phyloP scores from a whole-genome alignment of 2,888 invertebrate species.

The Diadromus collaris region DNA sequence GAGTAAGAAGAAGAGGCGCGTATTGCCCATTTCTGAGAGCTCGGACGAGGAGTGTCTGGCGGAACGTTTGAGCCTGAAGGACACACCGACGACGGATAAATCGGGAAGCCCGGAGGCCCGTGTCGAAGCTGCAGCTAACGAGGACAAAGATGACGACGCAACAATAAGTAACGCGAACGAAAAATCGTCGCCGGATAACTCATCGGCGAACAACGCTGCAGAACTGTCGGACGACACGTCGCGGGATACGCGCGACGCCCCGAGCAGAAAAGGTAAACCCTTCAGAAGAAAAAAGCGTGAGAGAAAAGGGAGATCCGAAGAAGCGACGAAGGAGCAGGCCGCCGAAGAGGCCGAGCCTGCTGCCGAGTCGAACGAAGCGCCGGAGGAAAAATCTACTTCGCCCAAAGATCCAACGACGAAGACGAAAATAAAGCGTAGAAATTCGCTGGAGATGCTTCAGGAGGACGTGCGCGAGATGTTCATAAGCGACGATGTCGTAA shows the following conservation, averaged over 20 bases:
- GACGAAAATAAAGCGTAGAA: slow-evolving; percentile 74
- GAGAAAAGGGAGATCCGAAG: slow-evolving; percentile 31
- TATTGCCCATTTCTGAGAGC: slow-evolving; percentile 72
- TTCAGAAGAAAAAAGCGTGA: slow-evolving; percentile 51
- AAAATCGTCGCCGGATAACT: slow-evolving; percentile 39
- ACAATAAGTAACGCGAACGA: slow-evolving; percentile 51
- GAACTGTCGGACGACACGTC: slow-evolving; percentile 39
- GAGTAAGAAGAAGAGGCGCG: slow-evolving; percentile 66
- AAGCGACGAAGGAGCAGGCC: slow-evolving; percentile 7
- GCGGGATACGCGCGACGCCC: slow-evolving; percentile 61
- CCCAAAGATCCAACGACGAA: slow-evolving; percentile 54
- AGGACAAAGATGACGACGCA: slow-evolving; percentile 45
- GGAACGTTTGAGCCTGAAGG: slow-evolving; percentile 61
- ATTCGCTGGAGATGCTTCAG: slow-evolving; percentile 85
- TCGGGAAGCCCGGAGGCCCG: slow-evolving; percentile 6
- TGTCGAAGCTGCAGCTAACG: slow-evolving; percentile 21
- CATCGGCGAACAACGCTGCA: slow-evolving; percentile 42
- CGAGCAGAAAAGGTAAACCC: slow-evolving; percentile 59
- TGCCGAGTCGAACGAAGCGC: slow-evolving; percentile 55
- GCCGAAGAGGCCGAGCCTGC: slow-evolving; percentile 54
- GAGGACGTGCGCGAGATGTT: slow-evolving; percentile 88
- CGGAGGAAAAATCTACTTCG: slow-evolving; percentile 50
- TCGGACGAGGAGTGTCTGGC: slow-evolving; percentile 74
- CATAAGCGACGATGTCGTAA: slow-evolving; percentile 84
- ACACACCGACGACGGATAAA: slow-evolving; percentile 32